phyloP scores from a whole-genome alignment of 2,113 vertebrate species.

The Bubo bubo region DNA sequence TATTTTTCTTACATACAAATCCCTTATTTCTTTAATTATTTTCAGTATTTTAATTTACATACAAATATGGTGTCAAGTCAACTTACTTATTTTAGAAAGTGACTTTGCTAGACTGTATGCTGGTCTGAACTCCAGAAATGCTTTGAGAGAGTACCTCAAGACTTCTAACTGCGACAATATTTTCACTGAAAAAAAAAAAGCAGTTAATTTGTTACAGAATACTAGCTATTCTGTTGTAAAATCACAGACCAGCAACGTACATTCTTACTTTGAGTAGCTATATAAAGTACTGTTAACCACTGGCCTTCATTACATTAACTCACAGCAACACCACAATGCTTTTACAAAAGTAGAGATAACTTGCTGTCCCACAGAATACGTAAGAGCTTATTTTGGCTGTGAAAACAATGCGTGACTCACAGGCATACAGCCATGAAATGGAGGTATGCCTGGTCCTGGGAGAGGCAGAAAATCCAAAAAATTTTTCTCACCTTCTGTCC shows the following conservation, averaged over 20 bases:
- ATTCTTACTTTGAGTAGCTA: neutral
- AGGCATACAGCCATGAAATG: rapidly evolving
- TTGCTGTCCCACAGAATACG: neutral
- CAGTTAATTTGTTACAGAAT: slow-evolving; percentile 6
- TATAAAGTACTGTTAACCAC: neutral
- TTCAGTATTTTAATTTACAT: slow-evolving; percentile 25
- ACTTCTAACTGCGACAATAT: slow-evolving; percentile 61
- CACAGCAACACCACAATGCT: neutral
- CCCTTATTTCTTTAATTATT: neutral
- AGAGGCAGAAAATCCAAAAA: neutral
- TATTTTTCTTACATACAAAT: neutral
- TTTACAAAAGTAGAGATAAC: neutral
- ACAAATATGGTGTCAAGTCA: neutral
- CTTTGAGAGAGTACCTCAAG: slow-evolving; percentile 58
- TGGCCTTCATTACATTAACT: neutral
- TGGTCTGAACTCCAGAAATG: slow-evolving; percentile 61
- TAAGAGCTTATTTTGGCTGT: neutral
- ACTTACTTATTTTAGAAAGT: slow-evolving; percentile 69
- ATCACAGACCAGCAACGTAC: neutral
- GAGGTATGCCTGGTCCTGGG: neutral
- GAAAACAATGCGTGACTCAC: neutral
- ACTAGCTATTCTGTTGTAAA: neutral
- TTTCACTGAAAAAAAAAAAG: slow-evolving; percentile 34
- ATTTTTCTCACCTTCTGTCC: neutral
- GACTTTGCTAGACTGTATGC: slow-evolving; percentile 62